phyloP scores from a whole-genome alignment of 2,113 vertebrate genomes.

The Salvelinus sp. region DNA sequence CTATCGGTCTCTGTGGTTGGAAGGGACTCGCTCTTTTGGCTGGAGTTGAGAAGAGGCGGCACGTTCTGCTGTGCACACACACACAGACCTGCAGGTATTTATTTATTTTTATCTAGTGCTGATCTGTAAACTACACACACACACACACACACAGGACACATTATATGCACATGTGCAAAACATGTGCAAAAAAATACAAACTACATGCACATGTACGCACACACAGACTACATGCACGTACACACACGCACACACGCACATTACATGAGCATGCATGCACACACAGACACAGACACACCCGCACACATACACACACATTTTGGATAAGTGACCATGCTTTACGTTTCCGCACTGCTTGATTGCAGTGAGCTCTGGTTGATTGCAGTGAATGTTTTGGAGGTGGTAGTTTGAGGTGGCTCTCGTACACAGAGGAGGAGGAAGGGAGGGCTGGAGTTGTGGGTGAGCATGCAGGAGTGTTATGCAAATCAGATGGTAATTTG shows the following conservation, averaged over 20 bases:
- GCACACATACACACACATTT: conserved; percentile 13
- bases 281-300: background rate
- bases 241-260: background rate
- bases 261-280: background rate
- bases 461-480: conserved; percentile 65
- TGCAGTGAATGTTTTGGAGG: conserved; percentile 62
- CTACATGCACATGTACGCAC: background rate
- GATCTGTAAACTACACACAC: background rate
- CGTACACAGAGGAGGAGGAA: conserved; percentile 55
- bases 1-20: conserved; percentile 30
- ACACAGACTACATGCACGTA: background rate
- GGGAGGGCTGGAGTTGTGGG: conserved; percentile 62
- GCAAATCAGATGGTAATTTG: conserved; percentile 68
- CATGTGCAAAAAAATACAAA: background rate
- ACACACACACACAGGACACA: background rate
- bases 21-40: conserved; percentile 43
- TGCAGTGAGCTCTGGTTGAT: conserved; percentile 53
- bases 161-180: background rate
- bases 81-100: background rate
- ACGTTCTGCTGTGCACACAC: background rate
- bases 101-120: background rate
- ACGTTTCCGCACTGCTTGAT: background rate
- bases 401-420: conserved; percentile 64
- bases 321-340: background rate
- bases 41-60: conserved; percentile 29